Base-by-base conservation (phyloP, 2,797 vertebrate species). In the Caiman crocodilus region DNA sequence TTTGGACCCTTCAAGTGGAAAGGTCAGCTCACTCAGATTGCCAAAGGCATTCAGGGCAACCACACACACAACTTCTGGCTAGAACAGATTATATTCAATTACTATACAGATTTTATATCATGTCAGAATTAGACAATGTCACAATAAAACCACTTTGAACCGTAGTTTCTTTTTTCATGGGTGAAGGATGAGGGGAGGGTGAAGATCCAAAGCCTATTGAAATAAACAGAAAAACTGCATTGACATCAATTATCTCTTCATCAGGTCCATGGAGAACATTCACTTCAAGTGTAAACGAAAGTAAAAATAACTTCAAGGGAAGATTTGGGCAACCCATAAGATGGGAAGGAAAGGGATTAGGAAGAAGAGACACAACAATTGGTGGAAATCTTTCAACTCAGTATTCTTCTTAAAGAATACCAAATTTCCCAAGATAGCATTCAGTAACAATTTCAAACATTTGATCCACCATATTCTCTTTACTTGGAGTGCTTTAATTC, bases 131-230 rank as follows among this genome's bases (percentile, higher is more conserved):
- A 89, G 87, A 88, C 91, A 95, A 92, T 78, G 89, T 67, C 42
- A 87, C 23, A 87, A 89, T 82, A 95, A 94, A 95, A 23, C 87
- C 96, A 57, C 74, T 84, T 79, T 88, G 80, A 94, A 95, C 94
- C 95, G 92, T 94, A 89, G 75, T 89, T 71, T 42, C 69, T 42
- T 14, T 7, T 50, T 50, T 50, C 42, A 50, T 50, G 42, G 9
- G 9, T 50, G 42, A 85, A 50, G 3, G 67, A 67, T 14, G 79
- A 81, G 32, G 30, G 42, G 82, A 9, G 80, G 26, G 73, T 55
- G 8, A 16, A 73, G 23, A 69, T 9, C 2, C 26, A 90, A 76
- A 76, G 17, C 21, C 12, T 13, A 30, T 9, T 42, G 60, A 79
- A 73, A 57, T 64, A 16, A 76, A 77, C 10, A 71, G 28, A 79